Percentiles rank a stretch among this genome's conserved stretches.
Conservation (phyloP, 2,797 vertebrate genomes). For the Ctenopoma kingsleyae region DNA sequence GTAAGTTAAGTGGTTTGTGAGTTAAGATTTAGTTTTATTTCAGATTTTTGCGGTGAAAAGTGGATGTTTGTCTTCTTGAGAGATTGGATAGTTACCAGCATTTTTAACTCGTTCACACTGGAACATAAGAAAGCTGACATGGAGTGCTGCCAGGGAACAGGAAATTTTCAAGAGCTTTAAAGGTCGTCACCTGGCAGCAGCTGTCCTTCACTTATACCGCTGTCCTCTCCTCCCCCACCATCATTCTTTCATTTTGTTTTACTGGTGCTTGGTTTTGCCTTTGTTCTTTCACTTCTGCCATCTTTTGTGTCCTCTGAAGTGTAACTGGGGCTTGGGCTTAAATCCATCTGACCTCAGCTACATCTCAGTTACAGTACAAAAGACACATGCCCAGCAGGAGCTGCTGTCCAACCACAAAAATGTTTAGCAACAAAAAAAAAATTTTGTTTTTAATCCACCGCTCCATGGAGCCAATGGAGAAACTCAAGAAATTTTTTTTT, state of each 20-base stretch:
- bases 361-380: constrained; percentile 15
- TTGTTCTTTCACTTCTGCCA: constrained; percentile 12
- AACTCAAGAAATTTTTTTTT: too few species aligned
- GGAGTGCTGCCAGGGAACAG: constrained; percentile 46
- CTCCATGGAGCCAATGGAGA: not conserved
- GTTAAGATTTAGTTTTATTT: constrained; percentile 7
- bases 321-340: constrained; percentile 15
- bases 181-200: constrained; percentile 61
- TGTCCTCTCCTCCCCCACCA: constrained; percentile 24
- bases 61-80: constrained; percentile 10
- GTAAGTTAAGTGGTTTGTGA: too few species aligned
- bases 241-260: constrained; percentile 11
- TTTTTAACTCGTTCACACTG: constrained; percentile 22
- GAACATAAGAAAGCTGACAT: constrained; percentile 1
- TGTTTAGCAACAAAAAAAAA: not conserved
- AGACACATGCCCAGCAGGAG: constrained; percentile 9
- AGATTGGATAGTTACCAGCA: constrained; percentile 18
- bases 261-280: not conserved
- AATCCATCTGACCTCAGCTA: constrained; percentile 20
- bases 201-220: constrained; percentile 47
- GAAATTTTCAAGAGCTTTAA: constrained; percentile 61
- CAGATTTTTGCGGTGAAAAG: constrained; percentile 24
- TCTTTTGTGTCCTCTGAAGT: constrained; percentile 8
- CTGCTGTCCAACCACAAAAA: constrained; percentile 6
- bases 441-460: not conserved